Evolutionary conservation across 2,113 vertebrate genomes (phyloP).

Genomic region (Bubo scandiacus): DNA sequence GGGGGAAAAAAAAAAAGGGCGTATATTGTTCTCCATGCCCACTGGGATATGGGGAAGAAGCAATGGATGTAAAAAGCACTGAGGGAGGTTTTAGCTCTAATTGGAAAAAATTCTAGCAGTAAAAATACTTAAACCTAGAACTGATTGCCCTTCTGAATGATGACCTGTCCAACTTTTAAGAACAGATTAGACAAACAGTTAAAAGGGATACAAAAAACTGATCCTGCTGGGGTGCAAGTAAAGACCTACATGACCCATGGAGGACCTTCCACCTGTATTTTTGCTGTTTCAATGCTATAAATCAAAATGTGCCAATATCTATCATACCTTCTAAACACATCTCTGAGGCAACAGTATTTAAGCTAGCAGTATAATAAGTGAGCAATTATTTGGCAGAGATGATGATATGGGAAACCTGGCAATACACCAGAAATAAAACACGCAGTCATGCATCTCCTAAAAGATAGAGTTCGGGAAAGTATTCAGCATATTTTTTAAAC

Average conservation of each 20-base stretch:
- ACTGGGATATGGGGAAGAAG: not conserved
- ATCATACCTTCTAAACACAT: not conserved
- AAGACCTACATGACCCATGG: fast-evolving
- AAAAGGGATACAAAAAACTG: not conserved
- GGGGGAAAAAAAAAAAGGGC: not conserved
- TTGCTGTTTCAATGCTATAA: not conserved
- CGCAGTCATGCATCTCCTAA: not conserved
- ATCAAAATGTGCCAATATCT: not conserved
- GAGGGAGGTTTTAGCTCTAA: not conserved
- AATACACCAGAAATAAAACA: slow-evolving; percentile 10
- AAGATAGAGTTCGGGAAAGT: not conserved
- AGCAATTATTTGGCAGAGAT: slow-evolving; percentile 48
- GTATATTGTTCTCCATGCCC: not conserved
- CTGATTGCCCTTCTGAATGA: not conserved
- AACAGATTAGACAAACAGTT: not conserved
- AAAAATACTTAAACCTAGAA: not conserved
- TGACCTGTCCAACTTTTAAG: not conserved
- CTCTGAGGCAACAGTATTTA: slow-evolving; percentile 2
- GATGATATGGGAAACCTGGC: not conserved
- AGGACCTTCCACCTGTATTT: not conserved
- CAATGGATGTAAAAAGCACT: not conserved
- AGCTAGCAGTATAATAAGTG: slow-evolving; percentile 26
- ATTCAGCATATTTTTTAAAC: slow-evolving; percentile 24
- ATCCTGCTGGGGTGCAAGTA: not conserved
- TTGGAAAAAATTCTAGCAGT: not conserved